Evolutionary conservation across 2,113 vertebrate genomes (phyloP).

Genomic region (Pithys albifrons): DNA sequence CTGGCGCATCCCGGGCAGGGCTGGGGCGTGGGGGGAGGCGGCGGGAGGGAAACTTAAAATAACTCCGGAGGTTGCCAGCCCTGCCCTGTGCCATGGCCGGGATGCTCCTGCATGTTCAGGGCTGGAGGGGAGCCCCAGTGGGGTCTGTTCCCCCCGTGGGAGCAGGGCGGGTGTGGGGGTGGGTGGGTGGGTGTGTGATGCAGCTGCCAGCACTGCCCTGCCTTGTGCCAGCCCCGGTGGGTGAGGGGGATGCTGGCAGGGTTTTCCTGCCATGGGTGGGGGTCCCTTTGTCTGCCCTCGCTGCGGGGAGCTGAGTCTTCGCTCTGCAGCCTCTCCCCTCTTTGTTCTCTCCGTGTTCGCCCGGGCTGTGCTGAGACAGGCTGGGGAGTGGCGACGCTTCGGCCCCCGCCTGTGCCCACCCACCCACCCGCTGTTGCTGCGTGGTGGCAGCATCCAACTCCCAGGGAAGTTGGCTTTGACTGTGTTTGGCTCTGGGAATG

Average conservation of each 20-base stretch:
- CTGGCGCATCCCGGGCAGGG: neutral
- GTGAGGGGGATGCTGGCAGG: neutral
- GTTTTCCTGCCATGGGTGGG: neutral
- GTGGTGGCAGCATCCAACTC: neutral
- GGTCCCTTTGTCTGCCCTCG: neutral
- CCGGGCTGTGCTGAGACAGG: neutral
- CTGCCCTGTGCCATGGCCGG: neutral
- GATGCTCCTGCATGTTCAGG: neutral
- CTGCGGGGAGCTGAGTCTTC: neutral
- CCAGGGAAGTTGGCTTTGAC: neutral
- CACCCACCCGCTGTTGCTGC: neutral
- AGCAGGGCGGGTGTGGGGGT: neutral
- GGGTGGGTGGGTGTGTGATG: neutral
- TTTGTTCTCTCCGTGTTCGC: neutral
- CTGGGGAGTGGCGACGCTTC: neutral
- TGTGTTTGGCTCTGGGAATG: neutral
- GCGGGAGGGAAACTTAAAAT: neutral
- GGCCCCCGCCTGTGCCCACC: neutral
- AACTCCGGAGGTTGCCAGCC: neutral
- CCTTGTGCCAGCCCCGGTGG: neutral
- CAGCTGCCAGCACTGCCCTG: neutral
- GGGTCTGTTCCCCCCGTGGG: neutral
- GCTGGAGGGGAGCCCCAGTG: fast-evolving
- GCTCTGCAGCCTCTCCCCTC: constrained; percentile 8
- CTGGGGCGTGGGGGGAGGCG: neutral